These are phyloP conservation scores for Callyntrura sp. DNA, from an alignment of 2,888 invertebrate genomes.

Conservation along the genomic window DNA sequence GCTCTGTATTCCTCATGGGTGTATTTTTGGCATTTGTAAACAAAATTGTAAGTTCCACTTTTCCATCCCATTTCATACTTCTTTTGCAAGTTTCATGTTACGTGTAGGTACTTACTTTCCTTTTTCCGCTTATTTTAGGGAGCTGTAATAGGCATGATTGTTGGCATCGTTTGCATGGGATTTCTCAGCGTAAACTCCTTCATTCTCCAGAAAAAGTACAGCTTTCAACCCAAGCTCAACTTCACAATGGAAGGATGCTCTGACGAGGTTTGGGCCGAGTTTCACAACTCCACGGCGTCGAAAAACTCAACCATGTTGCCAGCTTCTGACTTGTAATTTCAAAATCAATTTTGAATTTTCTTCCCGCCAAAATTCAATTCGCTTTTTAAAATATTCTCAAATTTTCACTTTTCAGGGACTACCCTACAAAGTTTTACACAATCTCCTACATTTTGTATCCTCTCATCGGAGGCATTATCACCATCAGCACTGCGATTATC, in stretches of 20 bases:
- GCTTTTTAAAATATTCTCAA: background rate
- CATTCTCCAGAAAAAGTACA: slow-evolving; percentile 71
- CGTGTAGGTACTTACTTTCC: background rate
- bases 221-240: slow-evolving; percentile 68
- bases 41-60: slow-evolving; percentile 75
- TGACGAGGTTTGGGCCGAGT: slow-evolving; percentile 39
- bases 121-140: slow-evolving; percentile 77
- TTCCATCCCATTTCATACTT: slow-evolving; percentile 6
- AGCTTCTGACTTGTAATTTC: slow-evolving; percentile 61
- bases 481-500: slow-evolving; percentile 67
- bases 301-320: slow-evolving; percentile 45
- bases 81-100: background rate
- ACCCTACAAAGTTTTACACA: slow-evolving; percentile 73
- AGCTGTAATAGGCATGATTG: slow-evolving; percentile 76
- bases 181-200: slow-evolving; percentile 77
- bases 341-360: background rate
- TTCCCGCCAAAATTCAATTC: background rate
- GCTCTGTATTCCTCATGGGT: slow-evolving; percentile 80
- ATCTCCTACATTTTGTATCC: slow-evolving; percentile 79
- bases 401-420: slow-evolving; percentile 75
- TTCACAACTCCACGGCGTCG: slow-evolving; percentile 2
- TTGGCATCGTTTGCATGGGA: slow-evolving; percentile 67
- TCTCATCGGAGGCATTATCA: slow-evolving; percentile 77
- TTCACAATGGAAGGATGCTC: slow-evolving; percentile 62
- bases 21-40: slow-evolving; percentile 82